These are phyloP conservation scores for Heliconius cydno DNA, from an alignment of 2,888 invertebrate genomes.

Conservation along the genomic window DNA sequence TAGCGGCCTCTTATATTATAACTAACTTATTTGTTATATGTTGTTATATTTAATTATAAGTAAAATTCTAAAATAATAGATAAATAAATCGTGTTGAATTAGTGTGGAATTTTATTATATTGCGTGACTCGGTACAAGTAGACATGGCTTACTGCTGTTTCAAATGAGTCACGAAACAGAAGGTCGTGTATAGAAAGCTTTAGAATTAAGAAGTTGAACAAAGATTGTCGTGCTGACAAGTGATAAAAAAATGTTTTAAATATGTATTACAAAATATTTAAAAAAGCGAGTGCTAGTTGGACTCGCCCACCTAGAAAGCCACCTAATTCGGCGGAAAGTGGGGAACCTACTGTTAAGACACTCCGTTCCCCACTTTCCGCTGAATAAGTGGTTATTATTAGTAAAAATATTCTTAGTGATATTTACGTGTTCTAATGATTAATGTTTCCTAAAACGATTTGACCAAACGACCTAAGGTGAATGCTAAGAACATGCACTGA, in stretches of 20 bases:
- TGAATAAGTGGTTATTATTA: neutral
- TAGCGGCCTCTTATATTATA: too few species aligned
- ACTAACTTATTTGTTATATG: too few species aligned
- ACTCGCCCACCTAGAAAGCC: too few species aligned
- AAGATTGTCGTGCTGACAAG: constrained; percentile 24
- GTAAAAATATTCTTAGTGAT: neutral
- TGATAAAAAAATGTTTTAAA: constrained; percentile 3
- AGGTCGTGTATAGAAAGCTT: constrained; percentile 37
- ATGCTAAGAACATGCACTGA: constrained; percentile 21
- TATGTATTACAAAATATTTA: neutral
- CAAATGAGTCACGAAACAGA: constrained; percentile 33
- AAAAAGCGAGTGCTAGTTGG: too few species aligned
- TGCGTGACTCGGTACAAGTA: constrained; percentile 27
- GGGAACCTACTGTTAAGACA: too few species aligned
- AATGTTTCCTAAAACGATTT: constrained; percentile 5
- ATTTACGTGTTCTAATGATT: neutral
- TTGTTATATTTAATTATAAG: too few species aligned
- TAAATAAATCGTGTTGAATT: neutral
- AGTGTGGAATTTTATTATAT: constrained; percentile 9
- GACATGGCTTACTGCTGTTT: constrained; percentile 12
- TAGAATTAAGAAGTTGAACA: constrained; percentile 3
- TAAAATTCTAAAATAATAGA: neutral
- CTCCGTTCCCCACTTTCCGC: too few species aligned
- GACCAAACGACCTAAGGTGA: constrained; percentile 13
- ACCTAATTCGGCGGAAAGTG: too few species aligned